phyloP scores from a whole-genome alignment of 2,113 vertebrate species.

The Upupa epops region DNA sequence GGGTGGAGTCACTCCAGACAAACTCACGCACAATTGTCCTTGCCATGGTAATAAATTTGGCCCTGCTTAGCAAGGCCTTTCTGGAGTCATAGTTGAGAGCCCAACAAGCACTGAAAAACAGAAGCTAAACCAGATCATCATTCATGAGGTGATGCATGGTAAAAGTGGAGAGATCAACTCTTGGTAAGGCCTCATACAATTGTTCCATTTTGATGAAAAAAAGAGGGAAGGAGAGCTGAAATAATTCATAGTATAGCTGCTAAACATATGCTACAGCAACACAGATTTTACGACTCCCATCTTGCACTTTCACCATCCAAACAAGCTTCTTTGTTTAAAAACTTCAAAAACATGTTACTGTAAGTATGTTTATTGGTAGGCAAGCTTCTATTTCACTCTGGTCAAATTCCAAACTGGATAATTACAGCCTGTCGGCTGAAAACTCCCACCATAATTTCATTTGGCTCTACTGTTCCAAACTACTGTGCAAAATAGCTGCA shows the following conservation, averaged over 20 bases:
- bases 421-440: slow-evolving; percentile 59
- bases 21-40: not conserved
- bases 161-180: not conserved
- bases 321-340: slow-evolving; percentile 36
- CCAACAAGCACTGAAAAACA: not conserved
- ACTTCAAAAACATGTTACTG: slow-evolving; percentile 43
- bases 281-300: not conserved
- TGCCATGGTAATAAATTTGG: not conserved
- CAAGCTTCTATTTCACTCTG: slow-evolving; percentile 62
- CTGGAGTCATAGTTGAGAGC: not conserved
- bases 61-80: not conserved
- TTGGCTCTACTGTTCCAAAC: slow-evolving; percentile 16
- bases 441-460: slow-evolving; percentile 55
- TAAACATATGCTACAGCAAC: not conserved
- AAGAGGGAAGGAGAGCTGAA: not conserved
- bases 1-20: not conserved
- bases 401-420: slow-evolving; percentile 65
- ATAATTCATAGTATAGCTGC: not conserved
- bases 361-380: slow-evolving; percentile 47
- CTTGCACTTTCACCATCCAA: not conserved
- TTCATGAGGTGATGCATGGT: not conserved
- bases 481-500: not conserved
- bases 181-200: not conserved
- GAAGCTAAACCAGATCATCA: not conserved
- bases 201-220: not conserved